phyloP scores from a whole-genome alignment of 1,140 invertebrate species.

The Wiebesia pumilae region DNA sequence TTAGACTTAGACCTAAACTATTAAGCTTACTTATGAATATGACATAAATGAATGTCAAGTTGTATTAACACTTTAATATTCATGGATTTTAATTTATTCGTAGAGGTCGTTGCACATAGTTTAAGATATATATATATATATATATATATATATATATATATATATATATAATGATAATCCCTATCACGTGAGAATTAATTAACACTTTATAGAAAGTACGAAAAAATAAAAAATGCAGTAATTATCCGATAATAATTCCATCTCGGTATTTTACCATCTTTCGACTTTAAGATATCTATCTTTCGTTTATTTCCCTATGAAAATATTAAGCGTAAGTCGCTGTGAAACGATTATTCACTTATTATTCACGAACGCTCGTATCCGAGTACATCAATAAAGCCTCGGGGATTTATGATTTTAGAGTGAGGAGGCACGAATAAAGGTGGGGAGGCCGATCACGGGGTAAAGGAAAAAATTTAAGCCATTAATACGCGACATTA shows the following conservation, averaged over 20 bases:
- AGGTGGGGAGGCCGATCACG: background rate
- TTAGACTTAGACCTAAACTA: background rate
- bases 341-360: background rate
- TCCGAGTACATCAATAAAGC: background rate
- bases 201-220: background rate
- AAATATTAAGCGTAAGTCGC: slow-evolving; percentile 5
- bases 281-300: background rate
- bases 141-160: no score
- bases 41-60: background rate
- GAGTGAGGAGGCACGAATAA: background rate
- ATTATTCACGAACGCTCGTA: background rate
- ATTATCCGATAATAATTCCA: slow-evolving; percentile 1
- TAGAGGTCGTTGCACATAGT: background rate
- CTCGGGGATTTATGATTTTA: background rate
- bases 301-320: background rate
- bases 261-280: background rate
- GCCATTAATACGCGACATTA: background rate
- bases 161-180: background rate
- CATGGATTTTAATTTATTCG: background rate
- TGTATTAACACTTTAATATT: background rate
- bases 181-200: background rate
- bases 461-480: background rate
- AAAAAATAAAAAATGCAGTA: background rate
- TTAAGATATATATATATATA: background rate
- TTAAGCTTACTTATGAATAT: background rate